Conservation (phyloP, 1,140 invertebrate species). For the Neuroterus valhalla region DNA sequence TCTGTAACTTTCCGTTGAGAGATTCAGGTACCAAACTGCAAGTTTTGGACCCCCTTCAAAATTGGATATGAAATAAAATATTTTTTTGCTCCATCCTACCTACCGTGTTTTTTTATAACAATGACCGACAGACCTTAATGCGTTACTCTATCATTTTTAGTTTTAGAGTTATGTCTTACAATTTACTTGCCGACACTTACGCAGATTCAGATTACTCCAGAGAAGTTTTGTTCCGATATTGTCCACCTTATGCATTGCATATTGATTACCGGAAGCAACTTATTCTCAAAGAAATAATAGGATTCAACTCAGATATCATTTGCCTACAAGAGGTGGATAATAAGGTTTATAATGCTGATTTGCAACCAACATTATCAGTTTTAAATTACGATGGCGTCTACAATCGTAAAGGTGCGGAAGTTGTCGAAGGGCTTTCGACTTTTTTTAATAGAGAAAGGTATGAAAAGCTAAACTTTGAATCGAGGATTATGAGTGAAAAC, state of each 20-base stretch:
- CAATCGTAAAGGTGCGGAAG: slow-evolving; percentile 82
- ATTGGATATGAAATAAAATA: too few species aligned
- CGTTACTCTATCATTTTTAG: slow-evolving; percentile 73
- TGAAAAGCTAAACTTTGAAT: slow-evolving; percentile 67
- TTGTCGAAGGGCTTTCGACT: slow-evolving; percentile 86
- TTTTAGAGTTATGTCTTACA: slow-evolving; percentile 90
- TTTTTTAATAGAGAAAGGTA: slow-evolving; percentile 84
- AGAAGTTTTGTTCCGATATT: slow-evolving; percentile 85
- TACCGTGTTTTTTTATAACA: too few species aligned
- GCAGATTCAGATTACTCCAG: slow-evolving; percentile 87
- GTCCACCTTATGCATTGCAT: slow-evolving; percentile 84
- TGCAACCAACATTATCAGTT: slow-evolving; percentile 78
- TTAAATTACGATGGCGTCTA: slow-evolving; percentile 79
- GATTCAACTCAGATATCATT: slow-evolving; percentile 92
- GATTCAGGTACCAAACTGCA: too few species aligned
- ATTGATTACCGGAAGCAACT: slow-evolving; percentile 92
- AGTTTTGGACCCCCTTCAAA: too few species aligned
- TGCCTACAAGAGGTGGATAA: slow-evolving; percentile 95
- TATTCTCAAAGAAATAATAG: slow-evolving; percentile 87
- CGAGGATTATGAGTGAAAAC: slow-evolving; percentile 77
- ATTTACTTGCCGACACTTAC: slow-evolving; percentile 91
- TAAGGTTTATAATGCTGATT: slow-evolving; percentile 84
- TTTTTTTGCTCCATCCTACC: too few species aligned
- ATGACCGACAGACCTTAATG: slow-evolving; percentile 33
- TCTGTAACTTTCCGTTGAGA: too few species aligned